Base-by-base conservation (phyloP, 2,797 vertebrate species). In the Ptychobarbus kaznakovi region DNA sequence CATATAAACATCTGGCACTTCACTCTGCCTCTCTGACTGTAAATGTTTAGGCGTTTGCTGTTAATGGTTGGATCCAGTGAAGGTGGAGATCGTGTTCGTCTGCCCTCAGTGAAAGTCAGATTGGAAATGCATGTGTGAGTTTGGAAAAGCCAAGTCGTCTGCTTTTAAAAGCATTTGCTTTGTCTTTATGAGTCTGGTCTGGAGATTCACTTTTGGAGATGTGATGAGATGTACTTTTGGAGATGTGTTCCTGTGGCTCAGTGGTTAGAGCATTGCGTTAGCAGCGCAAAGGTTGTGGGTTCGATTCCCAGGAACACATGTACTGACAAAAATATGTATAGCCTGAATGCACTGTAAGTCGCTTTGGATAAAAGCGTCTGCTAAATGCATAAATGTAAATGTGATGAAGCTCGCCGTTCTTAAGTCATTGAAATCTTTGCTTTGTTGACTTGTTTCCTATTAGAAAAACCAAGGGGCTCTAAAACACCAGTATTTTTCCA, bases 1-100 rank as follows among this genome's bases (percentile, higher is more conserved):
- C 28, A 38, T 20, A 76, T 80, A 78, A 79, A 77, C 83, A 83
- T 49, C 35, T 40, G 42, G 32, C 81, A 32, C 80, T 51, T 82
- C 35, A 25, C 28, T 83, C 20, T n/a, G 46, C 35, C 72, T 2
- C 58, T 40, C 53, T 44, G 72, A 74, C 68, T 35, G 49, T 75
- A 77, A 86, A 87, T 86, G 88, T 87, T 89, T 87, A 84, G 88
- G 81, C 22, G 8, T 68, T 53, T 80, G 61, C 58, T 72, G 56
- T 78, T 72, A 80, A 61, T 75, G 32, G 75, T 8, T 66, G 10
- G 20, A 18, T 32, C 42, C 51, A 66, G 53, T 28, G 72, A 51
- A 20, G 32, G 25, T 13, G 35, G 22, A 46, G 40, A 18, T 53
- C 0, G 49, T 25, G 11, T 61, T 65, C 22, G 58, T 73, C 68